Conservation (phyloP, 2,888 invertebrate genomes). For the Brassicogethes aeneus region DNA sequence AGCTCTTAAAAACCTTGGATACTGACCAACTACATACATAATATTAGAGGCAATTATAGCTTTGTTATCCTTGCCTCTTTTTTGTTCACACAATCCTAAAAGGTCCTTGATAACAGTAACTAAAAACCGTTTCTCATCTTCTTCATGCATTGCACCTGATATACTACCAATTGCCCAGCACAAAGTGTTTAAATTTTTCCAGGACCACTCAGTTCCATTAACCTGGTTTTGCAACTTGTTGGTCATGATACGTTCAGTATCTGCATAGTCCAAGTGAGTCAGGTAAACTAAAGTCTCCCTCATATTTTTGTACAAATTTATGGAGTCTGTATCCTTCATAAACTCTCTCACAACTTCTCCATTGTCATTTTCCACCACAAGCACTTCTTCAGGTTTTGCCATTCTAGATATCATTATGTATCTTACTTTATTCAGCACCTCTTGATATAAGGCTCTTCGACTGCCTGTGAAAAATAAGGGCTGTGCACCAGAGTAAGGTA, state of each 20-base stretch:
- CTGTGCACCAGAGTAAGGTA: constrained; percentile 35
- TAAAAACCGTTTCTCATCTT: constrained; percentile 97
- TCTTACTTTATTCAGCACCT: constrained; percentile 78
- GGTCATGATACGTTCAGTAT: constrained; percentile 98
- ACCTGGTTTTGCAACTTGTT: constrained; percentile 97
- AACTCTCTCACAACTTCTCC: constrained; percentile 99
- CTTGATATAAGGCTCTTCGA: constrained; percentile 57
- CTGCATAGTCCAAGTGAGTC: constrained; percentile 95
- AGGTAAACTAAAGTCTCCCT: constrained; percentile 94
- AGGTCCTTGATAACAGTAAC: constrained; percentile 98
- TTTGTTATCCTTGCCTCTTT: constrained; percentile 98
- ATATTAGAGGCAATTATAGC: constrained; percentile 99
- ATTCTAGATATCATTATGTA: constrained; percentile 98
- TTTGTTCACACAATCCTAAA: constrained; percentile 94
- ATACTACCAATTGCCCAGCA: constrained; percentile 98
- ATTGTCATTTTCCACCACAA: constrained; percentile 99
- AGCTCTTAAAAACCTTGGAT: constrained; percentile 95
- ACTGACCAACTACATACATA: constrained; percentile 99
- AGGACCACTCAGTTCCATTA: constrained; percentile 97
- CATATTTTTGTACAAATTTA: constrained; percentile 99
- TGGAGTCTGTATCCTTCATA: constrained; percentile 99
- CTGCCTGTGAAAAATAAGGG: constrained; percentile 27
- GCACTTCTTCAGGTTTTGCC: constrained; percentile 99
- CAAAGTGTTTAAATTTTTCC: constrained; percentile 98
- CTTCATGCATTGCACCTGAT: constrained; percentile 93